Percentiles rank a stretch among this genome's conserved stretches.
phyloP scores from a whole-genome alignment of 1,140 invertebrate species.

The Camponotus pennsylvanicus region DNA sequence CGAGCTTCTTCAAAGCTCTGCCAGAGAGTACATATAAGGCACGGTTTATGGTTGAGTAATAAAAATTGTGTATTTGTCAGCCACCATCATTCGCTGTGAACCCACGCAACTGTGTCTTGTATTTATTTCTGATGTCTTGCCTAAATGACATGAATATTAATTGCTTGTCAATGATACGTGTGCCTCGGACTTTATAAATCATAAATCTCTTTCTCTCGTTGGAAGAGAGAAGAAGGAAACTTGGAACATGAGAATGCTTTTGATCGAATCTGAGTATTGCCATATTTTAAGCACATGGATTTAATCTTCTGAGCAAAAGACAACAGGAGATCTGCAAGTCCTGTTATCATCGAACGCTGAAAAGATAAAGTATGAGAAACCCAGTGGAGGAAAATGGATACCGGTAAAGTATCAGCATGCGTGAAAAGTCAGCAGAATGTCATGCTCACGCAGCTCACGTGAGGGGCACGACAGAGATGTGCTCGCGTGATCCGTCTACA shows the following conservation, averaged over 20 bases:
- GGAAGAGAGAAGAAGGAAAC: neutral
- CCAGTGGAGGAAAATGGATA: slow-evolving; percentile 84
- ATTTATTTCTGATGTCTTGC: slow-evolving; percentile 5
- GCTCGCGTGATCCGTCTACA: slow-evolving; percentile 85
- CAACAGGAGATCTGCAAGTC: neutral
- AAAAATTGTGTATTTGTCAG: slow-evolving; percentile 20
- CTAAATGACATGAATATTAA: neutral
- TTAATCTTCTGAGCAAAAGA: slow-evolving; percentile 37
- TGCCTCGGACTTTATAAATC: slow-evolving; percentile 48
- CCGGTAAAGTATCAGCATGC: slow-evolving; percentile 83
- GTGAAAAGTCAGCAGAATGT: slow-evolving; percentile 86
- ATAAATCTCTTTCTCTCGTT: neutral
- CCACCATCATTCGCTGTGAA: slow-evolving; percentile 32
- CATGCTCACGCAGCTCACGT: slow-evolving; percentile 84
- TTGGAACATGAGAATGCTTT: neutral
- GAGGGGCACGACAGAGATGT: slow-evolving; percentile 85
- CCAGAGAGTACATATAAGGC: neutral
- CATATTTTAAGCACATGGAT: neutral
- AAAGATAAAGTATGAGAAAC: slow-evolving; percentile 79
- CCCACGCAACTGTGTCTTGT: slow-evolving; percentile 13
- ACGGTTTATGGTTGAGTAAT: neutral
- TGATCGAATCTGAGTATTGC: neutral
- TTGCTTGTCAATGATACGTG: slow-evolving; percentile 8
- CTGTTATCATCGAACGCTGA: slow-evolving; percentile 6
- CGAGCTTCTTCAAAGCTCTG: neutral